These are phyloP conservation scores for Euphysa ruthae DNA, from an alignment of 30 jellyfish, hydroid and myxozoan genomes.

Conservation along the genomic window DNA sequence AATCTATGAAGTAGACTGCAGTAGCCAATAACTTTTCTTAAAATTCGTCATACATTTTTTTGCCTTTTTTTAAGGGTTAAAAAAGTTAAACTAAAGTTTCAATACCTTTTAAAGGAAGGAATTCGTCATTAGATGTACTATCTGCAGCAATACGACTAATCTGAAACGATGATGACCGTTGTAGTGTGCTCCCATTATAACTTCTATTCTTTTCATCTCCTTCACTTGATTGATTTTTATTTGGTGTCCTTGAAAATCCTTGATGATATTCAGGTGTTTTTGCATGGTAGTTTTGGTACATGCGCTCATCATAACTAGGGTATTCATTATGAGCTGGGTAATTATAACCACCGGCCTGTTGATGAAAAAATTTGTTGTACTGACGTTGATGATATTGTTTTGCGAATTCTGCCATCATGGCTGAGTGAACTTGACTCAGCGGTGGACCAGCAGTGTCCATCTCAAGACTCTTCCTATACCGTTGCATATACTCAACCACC, in stretches of 20 bases:
- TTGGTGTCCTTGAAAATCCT: background rate
- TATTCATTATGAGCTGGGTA: slow-evolving; percentile 20
- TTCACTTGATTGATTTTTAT: background rate
- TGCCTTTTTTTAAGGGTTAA: too few species aligned
- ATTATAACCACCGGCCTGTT: background rate
- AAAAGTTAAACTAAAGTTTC: too few species aligned
- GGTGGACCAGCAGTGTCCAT: slow-evolving; percentile 31
- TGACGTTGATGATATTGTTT: slow-evolving; percentile 69
- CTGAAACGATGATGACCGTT: slow-evolving; percentile 34
- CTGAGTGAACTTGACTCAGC: slow-evolving; percentile 1
- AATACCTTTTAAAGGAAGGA: background rate
- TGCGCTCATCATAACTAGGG: slow-evolving; percentile 16
- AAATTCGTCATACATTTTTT: too few species aligned
- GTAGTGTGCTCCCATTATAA: slow-evolving; percentile 6
- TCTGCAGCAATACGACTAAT: slow-evolving; percentile 44
- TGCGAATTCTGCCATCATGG: slow-evolving; percentile 66
- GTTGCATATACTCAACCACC: slow-evolving; percentile 29
- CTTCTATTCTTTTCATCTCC: slow-evolving; percentile 3
- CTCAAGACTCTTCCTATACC: slow-evolving; percentile 23
- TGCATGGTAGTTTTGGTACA: background rate
- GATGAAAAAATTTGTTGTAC: slow-evolving; percentile 1
- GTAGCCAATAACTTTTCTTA: too few species aligned
- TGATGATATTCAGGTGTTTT: background rate
- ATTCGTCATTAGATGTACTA: slow-evolving; percentile 36
- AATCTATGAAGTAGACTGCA: too few species aligned